Evolutionary conservation across 2,113 vertebrate genomes (phyloP).

Genomic region (Xenopus borealis): DNA sequence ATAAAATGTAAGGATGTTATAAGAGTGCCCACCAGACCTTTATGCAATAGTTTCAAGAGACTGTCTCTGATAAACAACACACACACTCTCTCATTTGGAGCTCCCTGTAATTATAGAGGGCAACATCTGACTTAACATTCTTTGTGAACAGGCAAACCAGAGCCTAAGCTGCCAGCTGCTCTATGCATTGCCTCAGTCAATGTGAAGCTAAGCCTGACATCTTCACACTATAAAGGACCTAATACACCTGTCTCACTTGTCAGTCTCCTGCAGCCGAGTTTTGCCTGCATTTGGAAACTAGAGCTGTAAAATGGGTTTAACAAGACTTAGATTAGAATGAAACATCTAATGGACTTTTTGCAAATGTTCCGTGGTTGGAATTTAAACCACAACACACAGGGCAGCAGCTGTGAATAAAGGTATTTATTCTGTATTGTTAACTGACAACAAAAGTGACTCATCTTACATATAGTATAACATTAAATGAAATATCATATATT

Average conservation of each 20-base stretch:
- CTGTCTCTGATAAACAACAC: neutral
- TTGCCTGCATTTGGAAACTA: constrained; percentile 60
- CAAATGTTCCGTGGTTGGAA: constrained; percentile 50
- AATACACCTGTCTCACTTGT: constrained; percentile 72
- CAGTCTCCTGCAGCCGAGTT: constrained; percentile 64
- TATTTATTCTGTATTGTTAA: constrained; percentile 4
- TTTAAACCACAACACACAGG: constrained; percentile 63
- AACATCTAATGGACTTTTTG: constrained; percentile 49
- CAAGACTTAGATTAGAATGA: constrained; percentile 57
- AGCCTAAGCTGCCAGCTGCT: constrained; percentile 62
- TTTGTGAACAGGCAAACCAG: constrained; percentile 10
- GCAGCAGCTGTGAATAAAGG: constrained; percentile 58
- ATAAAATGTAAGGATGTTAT: too few relatives aligned
- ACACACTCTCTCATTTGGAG: neutral
- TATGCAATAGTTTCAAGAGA: neutral
- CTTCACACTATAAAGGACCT: constrained; percentile 64
- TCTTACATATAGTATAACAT: constrained; percentile 16
- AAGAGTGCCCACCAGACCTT: too few relatives aligned
- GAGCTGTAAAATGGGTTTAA: constrained; percentile 65
- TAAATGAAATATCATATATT: too few relatives aligned
- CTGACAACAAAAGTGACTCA: constrained; percentile 34
- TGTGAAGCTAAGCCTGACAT: constrained; percentile 65
- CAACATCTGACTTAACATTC: constrained; percentile 8
- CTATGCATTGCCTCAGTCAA: constrained; percentile 56
- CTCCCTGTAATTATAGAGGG: neutral